Evolutionary conservation across 2,797 vertebrate species (phyloP).

Genomic region (Psittacula derbiana): DNA sequence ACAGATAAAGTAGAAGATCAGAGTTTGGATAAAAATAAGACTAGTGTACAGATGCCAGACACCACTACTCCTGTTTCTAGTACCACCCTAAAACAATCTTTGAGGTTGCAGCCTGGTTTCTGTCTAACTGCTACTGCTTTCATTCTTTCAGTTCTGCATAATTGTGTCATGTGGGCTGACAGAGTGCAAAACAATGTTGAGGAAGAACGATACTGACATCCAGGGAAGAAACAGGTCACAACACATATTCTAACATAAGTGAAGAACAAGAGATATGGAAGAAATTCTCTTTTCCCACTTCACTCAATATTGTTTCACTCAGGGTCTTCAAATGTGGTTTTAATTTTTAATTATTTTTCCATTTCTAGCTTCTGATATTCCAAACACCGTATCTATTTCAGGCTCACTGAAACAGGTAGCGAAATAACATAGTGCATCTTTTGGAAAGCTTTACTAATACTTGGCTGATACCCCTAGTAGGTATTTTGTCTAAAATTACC

Average conservation of each 20-base stretch:
- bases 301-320: background rate
- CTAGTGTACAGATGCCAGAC: background rate
- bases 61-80: background rate
- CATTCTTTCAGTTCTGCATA: background rate
- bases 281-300: background rate
- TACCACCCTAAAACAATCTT: background rate
- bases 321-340: background rate
- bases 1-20: background rate
- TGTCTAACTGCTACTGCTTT: background rate
- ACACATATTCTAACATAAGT: background rate
- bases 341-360: background rate
- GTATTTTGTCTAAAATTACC: background rate
- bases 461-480: background rate
- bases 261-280: accelerated
- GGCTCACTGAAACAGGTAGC: background rate
- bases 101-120: background rate
- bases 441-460: background rate
- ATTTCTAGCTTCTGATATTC: background rate
- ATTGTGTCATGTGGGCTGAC: background rate
- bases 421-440: background rate
- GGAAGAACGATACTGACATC: background rate
- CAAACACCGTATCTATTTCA: background rate
- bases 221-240: background rate
- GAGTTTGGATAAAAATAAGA: background rate
- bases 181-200: accelerated